Evolutionary conservation across 2,888 invertebrate genomes (phyloP), one percentile per base, ranked within the genome.

Genomic region (Ormyrus labotus): DNA sequence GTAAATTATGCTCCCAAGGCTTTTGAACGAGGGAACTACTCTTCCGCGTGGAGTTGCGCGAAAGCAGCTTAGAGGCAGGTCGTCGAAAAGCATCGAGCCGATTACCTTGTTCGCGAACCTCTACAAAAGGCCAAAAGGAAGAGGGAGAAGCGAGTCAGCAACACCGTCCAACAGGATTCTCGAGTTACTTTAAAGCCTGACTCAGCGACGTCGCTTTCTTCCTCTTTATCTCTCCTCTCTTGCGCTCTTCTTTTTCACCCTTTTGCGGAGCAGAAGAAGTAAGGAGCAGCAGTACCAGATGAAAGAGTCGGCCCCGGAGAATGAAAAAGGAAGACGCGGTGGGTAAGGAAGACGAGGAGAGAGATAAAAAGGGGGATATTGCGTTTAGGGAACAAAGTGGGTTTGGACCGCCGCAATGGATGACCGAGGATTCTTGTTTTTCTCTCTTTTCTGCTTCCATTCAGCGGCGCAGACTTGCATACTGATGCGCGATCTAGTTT

Each of bases 301-400:
- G 80, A 77, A 81, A 76, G 64, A 75, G 53, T 69, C 45, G 60
- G 10, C 9, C 34, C 34, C 11, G 55, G 65, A 13, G 51, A 71
- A 69, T 65, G 65, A 64, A 75, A 80, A 63, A 64, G 63, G 53
- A 7, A 58, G 50, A 47, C n/a, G 34, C 34, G 34, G 34, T 34
- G 34, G 34, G 34, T 34, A 34, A 34, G 34, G 34, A 34, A 34
- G 34, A 34, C 34, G 34, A 4, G 34, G 34, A 34, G 34, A 34
- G 34, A 34, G 34, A 34, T 34, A 34, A 34, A 34, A 34, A 34
- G 58, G 63, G 63, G 53, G 51, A 68, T 78, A 63, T 61, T 61
- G 58, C 51, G 48, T 68, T 72, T 57, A 69, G 63, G 64, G 72
- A 83, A 80, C 68, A 81, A 79, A 82, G 75, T 76, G 53, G 58